Evolutionary conservation across 2,888 invertebrate genomes (phyloP), one percentile per base, ranked within the genome.

Genomic region (Resseliella maxima): DNA sequence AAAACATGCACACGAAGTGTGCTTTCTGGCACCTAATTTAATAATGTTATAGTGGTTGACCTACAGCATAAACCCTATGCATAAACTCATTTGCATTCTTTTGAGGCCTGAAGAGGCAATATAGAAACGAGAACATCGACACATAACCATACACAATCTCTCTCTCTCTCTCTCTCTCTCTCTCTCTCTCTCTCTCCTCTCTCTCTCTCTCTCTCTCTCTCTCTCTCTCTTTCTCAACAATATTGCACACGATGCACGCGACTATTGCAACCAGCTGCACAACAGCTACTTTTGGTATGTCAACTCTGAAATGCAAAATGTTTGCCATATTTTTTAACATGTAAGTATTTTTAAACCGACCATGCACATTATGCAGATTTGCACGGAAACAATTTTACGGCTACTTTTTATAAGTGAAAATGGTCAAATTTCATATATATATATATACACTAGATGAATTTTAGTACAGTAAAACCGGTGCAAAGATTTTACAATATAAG

Each of bases 1-100:
- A 38, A 83, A 83, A 83, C 83, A 83, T 83, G 83, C 83, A 83
- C 38, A 38, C 83, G 83, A 83, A 83, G 38, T 83, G 83, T 83
- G 36, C 24, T 83, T 83, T 83, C 83, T 83, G 38, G 83, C 83
- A 83, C 83, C 83, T 83, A 83, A 83, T 83, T 83, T 83, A 83
- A 83, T 83, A 83, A 83, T 83, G 38, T 83, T 83, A 83, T 83
- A 83, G 21, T 83, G 36, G 36, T 83, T 83, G 83, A 83, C 83
- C 83, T 38, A 38, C 24, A 38, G 38, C 38, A 38, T 35, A 38
- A 38, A 24, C 83, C 36, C 81, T 6, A 36, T 81, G 21, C 81
- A 81, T 35, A 81, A 81, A 81, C 81, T 81, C 83, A 38, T 83
- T 83, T 38, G 38, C 83, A 83, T 83, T 83, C 83, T 83, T 83